Evolutionary conservation across 2,888 invertebrate species (phyloP).

Genomic region (Drosophila putrida): DNA sequence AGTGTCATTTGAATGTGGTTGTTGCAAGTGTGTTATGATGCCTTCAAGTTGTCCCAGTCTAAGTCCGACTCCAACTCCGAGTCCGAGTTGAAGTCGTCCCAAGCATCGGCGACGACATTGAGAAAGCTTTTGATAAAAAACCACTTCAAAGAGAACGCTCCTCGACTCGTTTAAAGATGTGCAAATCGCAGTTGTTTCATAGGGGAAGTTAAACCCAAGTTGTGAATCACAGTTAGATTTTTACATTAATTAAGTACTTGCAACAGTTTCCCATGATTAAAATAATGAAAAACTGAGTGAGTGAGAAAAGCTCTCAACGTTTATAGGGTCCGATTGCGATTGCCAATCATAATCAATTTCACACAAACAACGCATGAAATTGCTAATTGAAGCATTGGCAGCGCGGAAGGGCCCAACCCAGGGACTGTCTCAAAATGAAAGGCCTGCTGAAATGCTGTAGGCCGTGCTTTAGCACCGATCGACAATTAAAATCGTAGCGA

Average conservation of each 20-base stretch:
- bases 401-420: constrained; percentile 69
- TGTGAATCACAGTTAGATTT: constrained; percentile 30
- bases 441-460: constrained; percentile 53
- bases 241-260: constrained; percentile 20
- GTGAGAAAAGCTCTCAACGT: constrained; percentile 55
- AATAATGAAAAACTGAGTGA: constrained; percentile 9
- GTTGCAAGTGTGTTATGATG: constrained; percentile 60
- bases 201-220: neutral
- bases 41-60: constrained; percentile 25
- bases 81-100: constrained; percentile 18
- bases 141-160: constrained; percentile 52
- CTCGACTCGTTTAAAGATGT: constrained; percentile 38
- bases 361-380: constrained; percentile 77
- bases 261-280: constrained; percentile 37
- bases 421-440: constrained; percentile 35
- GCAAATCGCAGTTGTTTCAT: constrained; percentile 33
- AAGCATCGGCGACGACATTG: constrained; percentile 16
- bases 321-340: constrained; percentile 57
- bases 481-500: constrained; percentile 78
- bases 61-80: constrained; percentile 11
- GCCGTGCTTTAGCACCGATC: constrained; percentile 53
- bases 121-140: constrained; percentile 47
- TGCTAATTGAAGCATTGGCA: constrained; percentile 67
- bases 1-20: constrained; percentile 78
- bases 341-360: constrained; percentile 76